Evolutionary conservation across 2,888 invertebrate genomes (phyloP).

Genomic region (Clanis bilineata): DNA sequence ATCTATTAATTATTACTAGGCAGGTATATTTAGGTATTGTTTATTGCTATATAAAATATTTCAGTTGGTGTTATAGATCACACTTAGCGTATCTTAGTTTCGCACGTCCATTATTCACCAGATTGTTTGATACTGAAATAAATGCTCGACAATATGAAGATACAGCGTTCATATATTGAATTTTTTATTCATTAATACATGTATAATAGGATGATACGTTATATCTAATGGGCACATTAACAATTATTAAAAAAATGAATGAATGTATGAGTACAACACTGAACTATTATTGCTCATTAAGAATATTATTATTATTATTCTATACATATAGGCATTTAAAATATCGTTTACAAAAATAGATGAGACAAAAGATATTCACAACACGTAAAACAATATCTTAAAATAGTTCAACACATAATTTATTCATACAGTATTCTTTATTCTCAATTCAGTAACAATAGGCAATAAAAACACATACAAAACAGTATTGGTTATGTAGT

Average conservation of each 20-base stretch:
- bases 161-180: not conserved
- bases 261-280: constrained; percentile 1
- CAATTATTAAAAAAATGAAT: not conserved
- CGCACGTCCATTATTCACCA: not conserved
- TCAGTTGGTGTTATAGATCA: constrained; percentile 5
- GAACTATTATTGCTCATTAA: constrained; percentile 2
- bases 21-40: constrained; percentile 14
- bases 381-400: constrained; percentile 14
- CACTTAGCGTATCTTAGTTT: not conserved
- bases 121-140: constrained; percentile 5
- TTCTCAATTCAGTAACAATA: constrained; percentile 2
- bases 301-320: constrained; percentile 2
- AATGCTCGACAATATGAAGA: not conserved
- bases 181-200: not conserved
- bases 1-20: constrained; percentile 13
- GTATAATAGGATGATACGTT: not conserved
- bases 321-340: constrained; percentile 12
- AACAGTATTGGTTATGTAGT: not conserved
- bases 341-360: constrained; percentile 13
- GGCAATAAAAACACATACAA: not conserved
- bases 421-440: not conserved
- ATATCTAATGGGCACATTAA: not conserved
- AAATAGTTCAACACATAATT: constrained; percentile 13
- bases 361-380: constrained; percentile 10
- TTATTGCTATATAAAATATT: constrained; percentile 7